These are phyloP conservation scores for Strix occidentalis DNA, from an alignment of 2,797 vertebrate genomes.

Conservation along the genomic window DNA sequence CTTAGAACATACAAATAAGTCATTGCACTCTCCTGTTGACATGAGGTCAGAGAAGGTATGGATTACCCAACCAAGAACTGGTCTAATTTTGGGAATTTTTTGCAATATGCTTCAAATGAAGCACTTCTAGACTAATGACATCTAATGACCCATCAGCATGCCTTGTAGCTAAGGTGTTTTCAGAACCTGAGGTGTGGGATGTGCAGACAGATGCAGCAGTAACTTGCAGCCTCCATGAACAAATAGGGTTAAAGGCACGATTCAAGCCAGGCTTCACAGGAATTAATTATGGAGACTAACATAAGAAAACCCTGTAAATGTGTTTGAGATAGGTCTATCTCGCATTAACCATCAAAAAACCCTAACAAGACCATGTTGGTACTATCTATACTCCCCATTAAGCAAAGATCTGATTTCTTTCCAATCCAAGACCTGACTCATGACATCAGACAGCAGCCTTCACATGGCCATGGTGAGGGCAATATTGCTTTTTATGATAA, in stretches of 20 bases:
- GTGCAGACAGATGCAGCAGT: fast-evolving
- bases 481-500: not conserved
- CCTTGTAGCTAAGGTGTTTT: not conserved
- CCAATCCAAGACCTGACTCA: not conserved
- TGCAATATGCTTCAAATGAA: not conserved
- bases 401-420: not conserved
- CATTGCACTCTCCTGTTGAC: not conserved
- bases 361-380: not conserved
- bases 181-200: not conserved
- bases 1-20: not conserved
- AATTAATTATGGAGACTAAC: not conserved
- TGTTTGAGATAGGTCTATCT: not conserved
- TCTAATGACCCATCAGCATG: not conserved
- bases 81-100: not conserved
- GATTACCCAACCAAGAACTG: not conserved
- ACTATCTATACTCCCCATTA: not conserved
- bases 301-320: not conserved
- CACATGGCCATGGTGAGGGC: fast-evolving
- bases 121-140: not conserved
- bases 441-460: not conserved
- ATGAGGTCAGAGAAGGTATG: not conserved
- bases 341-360: not conserved
- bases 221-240: not conserved
- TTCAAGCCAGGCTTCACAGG: not conserved
- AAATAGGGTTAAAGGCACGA: not conserved